Percentiles rank a stretch among this genome's conserved stretches.
These are phyloP conservation scores for Puma concolor DNA, from an alignment of 2,113 vertebrate genomes.

Conservation along the genomic window DNA sequence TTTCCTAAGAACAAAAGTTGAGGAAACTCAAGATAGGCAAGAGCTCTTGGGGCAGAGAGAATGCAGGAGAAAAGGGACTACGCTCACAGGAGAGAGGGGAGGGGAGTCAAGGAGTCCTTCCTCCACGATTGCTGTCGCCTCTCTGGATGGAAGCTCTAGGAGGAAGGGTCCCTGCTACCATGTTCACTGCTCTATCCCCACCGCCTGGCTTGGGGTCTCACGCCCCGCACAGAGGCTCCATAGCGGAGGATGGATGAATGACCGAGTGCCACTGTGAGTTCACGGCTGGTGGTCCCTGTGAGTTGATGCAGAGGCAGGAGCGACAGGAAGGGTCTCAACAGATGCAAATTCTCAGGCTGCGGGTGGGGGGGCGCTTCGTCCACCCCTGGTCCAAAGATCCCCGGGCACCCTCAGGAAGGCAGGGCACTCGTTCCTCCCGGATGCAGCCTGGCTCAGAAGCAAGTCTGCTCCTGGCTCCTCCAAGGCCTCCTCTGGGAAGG, in stretches of 20 bases:
- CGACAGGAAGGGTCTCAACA: background rate
- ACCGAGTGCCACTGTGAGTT: background rate
- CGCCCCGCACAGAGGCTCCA: accelerated
- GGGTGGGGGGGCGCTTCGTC: accelerated
- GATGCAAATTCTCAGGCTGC: background rate
- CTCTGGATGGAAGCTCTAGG: background rate
- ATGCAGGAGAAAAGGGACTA: background rate
- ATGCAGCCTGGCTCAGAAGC: background rate
- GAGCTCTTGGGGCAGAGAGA: background rate
- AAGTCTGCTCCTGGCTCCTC: background rate
- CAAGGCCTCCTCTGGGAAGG: accelerated
- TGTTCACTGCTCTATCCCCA: accelerated
- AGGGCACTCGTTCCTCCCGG: background rate
- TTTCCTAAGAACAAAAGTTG: background rate
- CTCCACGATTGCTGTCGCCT: background rate
- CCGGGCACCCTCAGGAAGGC: background rate
- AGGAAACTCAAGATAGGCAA: background rate
- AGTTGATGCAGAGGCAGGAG: background rate
- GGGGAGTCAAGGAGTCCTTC: background rate
- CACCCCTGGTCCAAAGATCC: background rate
- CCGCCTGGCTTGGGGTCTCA: background rate
- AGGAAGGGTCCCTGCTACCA: background rate
- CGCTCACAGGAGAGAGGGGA: no score
- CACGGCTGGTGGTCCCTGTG: accelerated
- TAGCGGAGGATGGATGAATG: background rate